A percentile compares a stretch with the other conserved stretches of the same genome.
These are phyloP conservation scores for Phalera bucephala DNA, from an alignment of 2,888 invertebrate species.

Conservation along the genomic window DNA sequence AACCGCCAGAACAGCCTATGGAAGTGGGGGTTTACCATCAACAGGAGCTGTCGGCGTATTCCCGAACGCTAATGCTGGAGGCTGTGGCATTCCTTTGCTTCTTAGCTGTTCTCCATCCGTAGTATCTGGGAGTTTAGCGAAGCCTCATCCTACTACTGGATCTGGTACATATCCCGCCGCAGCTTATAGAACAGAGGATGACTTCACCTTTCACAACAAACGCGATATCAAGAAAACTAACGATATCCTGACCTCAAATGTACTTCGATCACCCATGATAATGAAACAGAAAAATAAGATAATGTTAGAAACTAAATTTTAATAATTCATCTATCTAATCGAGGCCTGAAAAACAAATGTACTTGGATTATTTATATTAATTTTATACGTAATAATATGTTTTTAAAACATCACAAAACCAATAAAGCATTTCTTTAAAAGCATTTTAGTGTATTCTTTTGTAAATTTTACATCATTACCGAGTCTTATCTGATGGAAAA, in stretches of 20 bases:
- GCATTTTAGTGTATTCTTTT: constrained; percentile 8
- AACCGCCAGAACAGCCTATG: constrained; percentile 47
- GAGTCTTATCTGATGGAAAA: too few relatives aligned
- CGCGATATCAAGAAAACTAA: constrained; percentile 49
- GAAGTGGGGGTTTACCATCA: constrained; percentile 28
- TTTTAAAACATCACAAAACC: constrained; percentile 31
- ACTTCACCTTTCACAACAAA: constrained; percentile 57
- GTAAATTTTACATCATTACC: too few relatives aligned
- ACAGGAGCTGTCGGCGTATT: constrained; percentile 60
- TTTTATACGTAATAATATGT: constrained; percentile 20
- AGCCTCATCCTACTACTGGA: constrained; percentile 43
- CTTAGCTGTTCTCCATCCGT: constrained; percentile 72
- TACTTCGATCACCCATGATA: constrained; percentile 19
- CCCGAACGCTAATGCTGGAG: constrained; percentile 64
- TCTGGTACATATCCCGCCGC: constrained; percentile 37
- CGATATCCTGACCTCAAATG: constrained; percentile 20
- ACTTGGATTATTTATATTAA: constrained; percentile 3
- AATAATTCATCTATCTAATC: not conserved
- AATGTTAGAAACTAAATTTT: constrained; percentile 20
- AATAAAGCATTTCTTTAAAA: constrained; percentile 29
- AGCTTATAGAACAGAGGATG: constrained; percentile 57
- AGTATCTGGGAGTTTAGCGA: constrained; percentile 61
- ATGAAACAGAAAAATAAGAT: constrained; percentile 29
- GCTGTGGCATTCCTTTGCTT: constrained; percentile 67
- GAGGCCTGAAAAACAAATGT: not conserved